These are phyloP conservation scores for Eilema caniola DNA, from an alignment of 2,888 invertebrate genomes.

Conservation along the genomic window DNA sequence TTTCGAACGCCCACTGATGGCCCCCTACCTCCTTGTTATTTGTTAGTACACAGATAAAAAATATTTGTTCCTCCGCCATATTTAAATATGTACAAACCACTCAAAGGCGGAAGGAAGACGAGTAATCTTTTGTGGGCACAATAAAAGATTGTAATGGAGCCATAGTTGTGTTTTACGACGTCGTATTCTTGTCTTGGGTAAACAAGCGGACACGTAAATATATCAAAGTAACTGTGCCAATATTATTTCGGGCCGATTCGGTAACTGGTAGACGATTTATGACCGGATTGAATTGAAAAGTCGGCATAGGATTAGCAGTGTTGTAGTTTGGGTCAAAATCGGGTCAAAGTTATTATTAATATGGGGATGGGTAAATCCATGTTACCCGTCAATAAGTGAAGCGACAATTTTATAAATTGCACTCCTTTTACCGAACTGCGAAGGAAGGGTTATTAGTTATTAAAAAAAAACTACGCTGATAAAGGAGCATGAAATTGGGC, in stretches of 20 bases:
- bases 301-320: not conserved
- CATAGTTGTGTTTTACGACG: conserved; percentile 46
- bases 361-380: not conserved
- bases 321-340: not conserved
- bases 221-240: conserved; percentile 61
- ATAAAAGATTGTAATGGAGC: conserved; percentile 41
- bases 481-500: too few relatives aligned
- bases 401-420: too few relatives aligned
- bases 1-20: too few relatives aligned
- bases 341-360: not conserved
- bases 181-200: conserved; percentile 50
- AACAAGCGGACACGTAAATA: conserved; percentile 69
- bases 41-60: not conserved
- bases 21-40: not conserved
- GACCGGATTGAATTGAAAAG: conserved; percentile 22
- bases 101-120: conserved; percentile 4
- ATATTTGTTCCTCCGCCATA: not conserved
- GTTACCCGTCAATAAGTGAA: too few relatives aligned
- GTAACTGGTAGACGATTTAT: conserved; percentile 43
- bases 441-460: too few relatives aligned
- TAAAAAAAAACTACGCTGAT: too few relatives aligned
- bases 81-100: conserved; percentile 3
- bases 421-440: too few relatives aligned
- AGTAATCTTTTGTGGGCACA: conserved; percentile 14
- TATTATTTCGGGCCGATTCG: conserved; percentile 61